These are phyloP conservation scores for Apamea anceps DNA, from an alignment of 2,888 invertebrate species.

Conservation along the genomic window DNA sequence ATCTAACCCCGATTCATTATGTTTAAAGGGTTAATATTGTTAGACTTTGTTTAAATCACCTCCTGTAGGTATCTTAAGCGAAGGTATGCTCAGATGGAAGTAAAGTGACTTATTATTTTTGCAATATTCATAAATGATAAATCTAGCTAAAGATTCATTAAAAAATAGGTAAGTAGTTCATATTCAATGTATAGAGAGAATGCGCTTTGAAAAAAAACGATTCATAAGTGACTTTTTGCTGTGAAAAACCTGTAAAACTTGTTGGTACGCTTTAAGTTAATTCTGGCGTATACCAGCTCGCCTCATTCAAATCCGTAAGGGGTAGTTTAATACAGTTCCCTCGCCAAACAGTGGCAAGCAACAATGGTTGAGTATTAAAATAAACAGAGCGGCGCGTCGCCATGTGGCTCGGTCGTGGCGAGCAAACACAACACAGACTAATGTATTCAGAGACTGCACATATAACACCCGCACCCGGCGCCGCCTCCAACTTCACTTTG, in stretches of 20 bases:
- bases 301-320: slow-evolving; percentile 79
- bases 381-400: slow-evolving; percentile 87
- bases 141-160: neutral
- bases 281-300: slow-evolving; percentile 67
- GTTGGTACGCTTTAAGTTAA: slow-evolving; percentile 57
- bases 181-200: neutral
- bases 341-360: slow-evolving; percentile 84
- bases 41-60: neutral
- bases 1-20: neutral
- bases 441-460: slow-evolving; percentile 85
- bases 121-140: neutral
- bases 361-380: slow-evolving; percentile 90
- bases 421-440: slow-evolving; percentile 84
- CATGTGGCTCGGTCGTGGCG: slow-evolving; percentile 85
- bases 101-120: neutral
- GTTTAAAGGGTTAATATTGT: neutral
- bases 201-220: neutral
- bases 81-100: neutral
- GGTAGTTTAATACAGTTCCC: slow-evolving; percentile 85
- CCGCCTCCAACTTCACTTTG: slow-evolving; percentile 72
- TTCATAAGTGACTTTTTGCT: neutral
- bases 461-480: slow-evolving; percentile 67
- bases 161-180: neutral
- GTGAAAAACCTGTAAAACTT: slow-evolving; percentile 13
- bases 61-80: neutral